Base-by-base conservation (phyloP, 2,113 vertebrate genomes). In the Myrmecobius fasciatus region DNA sequence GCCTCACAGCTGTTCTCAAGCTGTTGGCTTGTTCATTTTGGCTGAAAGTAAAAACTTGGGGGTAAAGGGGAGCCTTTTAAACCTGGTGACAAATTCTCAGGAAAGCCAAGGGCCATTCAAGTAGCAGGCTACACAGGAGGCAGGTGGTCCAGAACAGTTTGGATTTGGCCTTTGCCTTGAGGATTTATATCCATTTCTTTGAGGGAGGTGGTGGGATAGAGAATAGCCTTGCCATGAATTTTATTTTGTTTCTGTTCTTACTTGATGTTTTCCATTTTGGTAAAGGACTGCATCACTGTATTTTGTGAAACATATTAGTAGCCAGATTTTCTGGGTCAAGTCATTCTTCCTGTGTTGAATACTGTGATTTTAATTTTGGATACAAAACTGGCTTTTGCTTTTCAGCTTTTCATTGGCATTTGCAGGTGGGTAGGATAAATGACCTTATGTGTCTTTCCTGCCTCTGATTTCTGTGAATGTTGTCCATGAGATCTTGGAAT, bases 281-380 rank as follows among this genome's bases (percentile, higher is more conserved):
- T 90, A 91, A 89, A 90, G 75, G 52, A 60, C 46, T 90, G 1
- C 22, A 93, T 92, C 89, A 91, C 14, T 89, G 49, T 83, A 92
- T 46, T 54, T 92, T 89, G 88, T 75, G 88, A 92, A 96, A 93
- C 52, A 49, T 52, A 48, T 89, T 94, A 95, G 92, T 60, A 92
- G 95, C 91, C 97, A 94, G 93, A 83, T 98, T 98, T 95, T 94
- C 96, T 96, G 90, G 92, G 75, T 95, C 92, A 95, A 92, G 95
- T 98, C 97, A 97, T 97, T 97, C 89, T 94, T 96, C 91, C 95
- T 94, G 96, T 96, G 95, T 97, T 95, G 93, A 53, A 91, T 43
- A 89, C 92, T 97, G 96, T 90, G 89, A 51, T 91, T 28, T 43
- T 89, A 56, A 52, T 91, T 96, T 22, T 95, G 94, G 12, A 93